phyloP scores from a whole-genome alignment of 1,140 invertebrate species.

The Trachymyrmex septentrionalis region DNA sequence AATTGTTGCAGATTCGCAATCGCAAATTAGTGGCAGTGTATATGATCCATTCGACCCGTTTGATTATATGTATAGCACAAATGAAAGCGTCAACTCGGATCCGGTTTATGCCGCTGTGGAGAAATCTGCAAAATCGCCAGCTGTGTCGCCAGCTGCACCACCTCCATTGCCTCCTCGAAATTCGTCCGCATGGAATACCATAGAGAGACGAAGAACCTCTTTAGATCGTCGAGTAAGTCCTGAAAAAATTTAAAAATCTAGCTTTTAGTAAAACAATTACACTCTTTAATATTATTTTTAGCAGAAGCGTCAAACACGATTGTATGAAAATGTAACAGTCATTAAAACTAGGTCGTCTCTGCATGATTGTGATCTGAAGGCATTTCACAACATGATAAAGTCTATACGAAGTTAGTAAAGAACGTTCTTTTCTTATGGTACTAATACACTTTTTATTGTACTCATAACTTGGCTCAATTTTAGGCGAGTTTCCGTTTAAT shows the following conservation, averaged over 20 bases:
- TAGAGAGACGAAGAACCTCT: slow-evolving; percentile 85
- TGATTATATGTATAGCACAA: slow-evolving; percentile 93
- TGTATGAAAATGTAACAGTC: slow-evolving; percentile 91
- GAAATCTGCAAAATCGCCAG: slow-evolving; percentile 88
- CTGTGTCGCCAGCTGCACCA: slow-evolving; percentile 87
- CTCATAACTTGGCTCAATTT: slow-evolving; percentile 23
- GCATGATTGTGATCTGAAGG: slow-evolving; percentile 91
- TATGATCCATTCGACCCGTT: slow-evolving; percentile 95
- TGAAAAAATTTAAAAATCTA: background rate
- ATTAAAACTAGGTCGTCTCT: slow-evolving; percentile 88
- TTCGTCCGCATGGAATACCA: slow-evolving; percentile 87
- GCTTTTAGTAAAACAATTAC: background rate
- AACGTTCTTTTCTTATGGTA: slow-evolving; percentile 30
- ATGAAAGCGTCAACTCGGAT: slow-evolving; percentile 91
- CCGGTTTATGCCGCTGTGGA: slow-evolving; percentile 92
- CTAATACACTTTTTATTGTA: slow-evolving; percentile 15
- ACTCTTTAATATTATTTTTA: slow-evolving; percentile 65
- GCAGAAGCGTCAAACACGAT: slow-evolving; percentile 86
- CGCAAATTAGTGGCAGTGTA: slow-evolving; percentile 90
- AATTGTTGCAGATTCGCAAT: slow-evolving; percentile 82
- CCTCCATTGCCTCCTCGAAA: slow-evolving; percentile 88
- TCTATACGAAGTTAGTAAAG: slow-evolving; percentile 89
- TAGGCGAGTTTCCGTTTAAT: slow-evolving; percentile 90
- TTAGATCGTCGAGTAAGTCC: slow-evolving; percentile 83
- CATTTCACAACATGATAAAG: slow-evolving; percentile 93